Base-by-base conservation (phyloP, 2,888 invertebrate genomes). In the Limenitis camilla region DNA sequence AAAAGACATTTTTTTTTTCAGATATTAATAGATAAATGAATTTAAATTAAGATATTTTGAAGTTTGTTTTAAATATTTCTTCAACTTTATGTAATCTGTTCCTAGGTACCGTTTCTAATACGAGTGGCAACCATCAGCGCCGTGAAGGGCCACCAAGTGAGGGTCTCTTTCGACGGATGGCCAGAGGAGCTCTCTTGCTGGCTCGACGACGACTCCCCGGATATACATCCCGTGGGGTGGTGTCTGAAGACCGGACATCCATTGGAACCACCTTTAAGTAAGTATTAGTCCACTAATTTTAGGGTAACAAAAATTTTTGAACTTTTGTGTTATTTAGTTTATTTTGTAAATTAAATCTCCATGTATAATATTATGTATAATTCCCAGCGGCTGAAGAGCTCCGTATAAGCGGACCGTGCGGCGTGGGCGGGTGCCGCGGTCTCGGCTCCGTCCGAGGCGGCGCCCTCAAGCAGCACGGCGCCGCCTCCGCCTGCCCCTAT, bases 201-300 rank as follows among this genome's bases (percentile, higher is more conserved):
- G 96, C 85, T 96, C 53, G 96, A 97, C 68, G 97, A 97, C 75
- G 96, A 97, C 79, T 93, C 92, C 61, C 91, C 94, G 0, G 96
- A 97, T 77, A 90, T 98, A 65, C 96, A 97, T 85, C 97, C 97
- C 0, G 91, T 95, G 58, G 94, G 95, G 33, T 98, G 97, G 96
- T 96, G 96, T 74, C 89, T 91, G 59, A 94, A 94, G 80, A 96
- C 96, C 1, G 93, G 93, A 2, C 97, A 97, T 76, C 93, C 94
- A 0, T 80, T 97, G 29, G 94, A 96, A 74, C 92, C 94, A 7
- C 97, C 97, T 9, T 89, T 95, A 40, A 93, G 94, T 91, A 74
- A 90, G 91, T 84, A 44, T 9, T 29, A 6, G n/a, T 8, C 5
- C n/a, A n/a, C n/a, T n/a, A n/a, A n/a, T n/a, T n/a, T n/a, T n/a